Evolutionary conservation across 2,888 invertebrate genomes (phyloP).

Genomic region (Habrosyne pyritoides): DNA sequence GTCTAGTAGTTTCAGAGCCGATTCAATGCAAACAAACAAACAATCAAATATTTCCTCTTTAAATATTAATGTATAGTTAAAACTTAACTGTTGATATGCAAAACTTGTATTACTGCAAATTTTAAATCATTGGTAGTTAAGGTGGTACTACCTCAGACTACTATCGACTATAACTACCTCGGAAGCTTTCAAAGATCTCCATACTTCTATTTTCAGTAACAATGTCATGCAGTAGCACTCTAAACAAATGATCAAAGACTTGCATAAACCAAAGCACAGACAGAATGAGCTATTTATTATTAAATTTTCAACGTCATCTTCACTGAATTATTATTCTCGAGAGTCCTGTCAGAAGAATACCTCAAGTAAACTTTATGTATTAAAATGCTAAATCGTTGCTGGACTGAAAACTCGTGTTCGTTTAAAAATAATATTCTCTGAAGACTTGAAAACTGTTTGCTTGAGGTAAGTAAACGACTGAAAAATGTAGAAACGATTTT

Average conservation of each 20-base stretch:
- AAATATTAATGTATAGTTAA: too few relatives aligned
- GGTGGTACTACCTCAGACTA: too few relatives aligned
- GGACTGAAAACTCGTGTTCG: conserved; percentile 1
- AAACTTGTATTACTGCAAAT: too few relatives aligned
- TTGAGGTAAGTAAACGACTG: neutral
- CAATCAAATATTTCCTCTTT: too few relatives aligned
- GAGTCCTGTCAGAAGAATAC: neutral
- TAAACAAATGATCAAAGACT: neutral
- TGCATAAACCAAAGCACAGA: neutral
- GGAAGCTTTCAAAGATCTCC: too few relatives aligned
- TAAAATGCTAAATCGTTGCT: conserved; percentile 6
- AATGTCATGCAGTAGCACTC: neutral
- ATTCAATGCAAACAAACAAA: too few relatives aligned
- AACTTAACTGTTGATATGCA: too few relatives aligned
- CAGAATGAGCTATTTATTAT: neutral
- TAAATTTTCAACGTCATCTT: conserved; percentile 3
- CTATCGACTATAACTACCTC: too few relatives aligned
- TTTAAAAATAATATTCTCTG: conserved; percentile 4
- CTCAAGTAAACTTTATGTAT: conserved; percentile 6
- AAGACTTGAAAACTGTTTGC: neutral
- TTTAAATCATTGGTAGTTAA: too few relatives aligned
- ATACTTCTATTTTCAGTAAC: too few relatives aligned
- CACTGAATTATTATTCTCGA: conserved; percentile 3
- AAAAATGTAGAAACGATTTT: neutral
- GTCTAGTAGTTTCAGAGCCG: too few relatives aligned